Conservation (phyloP, 2,888 invertebrate genomes). For the Sacculina carcini region DNA sequence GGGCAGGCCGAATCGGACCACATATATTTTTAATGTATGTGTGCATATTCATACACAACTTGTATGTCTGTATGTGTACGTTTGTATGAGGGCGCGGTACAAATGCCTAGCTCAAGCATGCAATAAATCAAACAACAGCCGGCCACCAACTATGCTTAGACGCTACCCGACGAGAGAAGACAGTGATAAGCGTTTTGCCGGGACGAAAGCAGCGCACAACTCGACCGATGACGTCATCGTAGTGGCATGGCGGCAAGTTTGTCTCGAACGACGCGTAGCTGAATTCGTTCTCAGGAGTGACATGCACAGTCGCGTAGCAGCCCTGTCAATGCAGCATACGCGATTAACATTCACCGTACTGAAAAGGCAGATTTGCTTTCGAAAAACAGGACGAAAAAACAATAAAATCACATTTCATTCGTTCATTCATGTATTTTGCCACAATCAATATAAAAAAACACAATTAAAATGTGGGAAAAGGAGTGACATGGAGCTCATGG, state of each 20-base stretch:
- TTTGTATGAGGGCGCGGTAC: too few relatives aligned
- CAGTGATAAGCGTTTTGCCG: constrained; percentile 70
- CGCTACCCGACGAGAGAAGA: constrained; percentile 88
- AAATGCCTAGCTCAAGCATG: too few relatives aligned
- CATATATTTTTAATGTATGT: background rate
- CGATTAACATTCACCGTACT: background rate
- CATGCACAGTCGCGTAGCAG: constrained; percentile 96
- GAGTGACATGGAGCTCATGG: too few relatives aligned
- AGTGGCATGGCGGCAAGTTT: constrained; percentile 46
- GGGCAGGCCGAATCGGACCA: background rate
- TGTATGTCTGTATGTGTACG: background rate
- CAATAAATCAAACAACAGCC: too few relatives aligned
- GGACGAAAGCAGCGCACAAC: constrained; percentile 70
- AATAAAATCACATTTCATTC: background rate
- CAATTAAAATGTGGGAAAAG: background rate
- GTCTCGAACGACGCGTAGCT: constrained; percentile 84
- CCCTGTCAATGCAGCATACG: constrained; percentile 33
- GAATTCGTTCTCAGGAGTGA: constrained; percentile 85
- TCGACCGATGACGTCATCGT: constrained; percentile 53
- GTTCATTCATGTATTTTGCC: too few relatives aligned
- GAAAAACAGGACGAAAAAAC: background rate
- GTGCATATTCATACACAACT: background rate
- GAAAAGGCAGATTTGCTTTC: background rate
- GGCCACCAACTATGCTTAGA: too few relatives aligned
- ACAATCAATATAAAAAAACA: background rate